Conservation (phyloP, 1,140 invertebrate genomes). For the Trialeurodes vaporariorum region DNA sequence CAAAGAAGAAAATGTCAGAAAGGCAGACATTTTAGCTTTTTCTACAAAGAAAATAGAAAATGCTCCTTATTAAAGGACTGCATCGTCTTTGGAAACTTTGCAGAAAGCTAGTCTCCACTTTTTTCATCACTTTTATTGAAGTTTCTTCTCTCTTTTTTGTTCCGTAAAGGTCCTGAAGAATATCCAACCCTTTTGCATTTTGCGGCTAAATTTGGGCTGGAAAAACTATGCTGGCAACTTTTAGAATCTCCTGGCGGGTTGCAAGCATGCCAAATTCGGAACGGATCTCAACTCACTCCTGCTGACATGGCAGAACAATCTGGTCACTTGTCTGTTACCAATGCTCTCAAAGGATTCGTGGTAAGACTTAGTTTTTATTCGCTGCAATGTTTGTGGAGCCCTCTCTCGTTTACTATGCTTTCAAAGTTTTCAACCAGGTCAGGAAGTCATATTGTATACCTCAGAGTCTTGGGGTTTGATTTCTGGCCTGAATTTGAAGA, state of each 20-base stretch:
- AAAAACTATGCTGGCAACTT: conserved; percentile 65
- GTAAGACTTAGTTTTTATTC: conserved; percentile 37
- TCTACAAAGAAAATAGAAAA: no score
- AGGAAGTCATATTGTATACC: no score
- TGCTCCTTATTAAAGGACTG: neutral
- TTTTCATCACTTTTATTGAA: neutral
- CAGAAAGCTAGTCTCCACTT: neutral
- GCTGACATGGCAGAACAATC: conserved; percentile 64
- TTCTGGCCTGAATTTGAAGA: no score
- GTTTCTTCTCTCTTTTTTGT: neutral
- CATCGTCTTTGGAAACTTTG: conserved; percentile 3
- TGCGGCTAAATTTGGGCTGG: conserved; percentile 70
- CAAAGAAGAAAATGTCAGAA: no score
- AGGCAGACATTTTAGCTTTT: no score
- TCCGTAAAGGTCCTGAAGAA: conserved; percentile 53
- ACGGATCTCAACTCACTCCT: conserved; percentile 62
- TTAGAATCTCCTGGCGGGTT: conserved; percentile 73
- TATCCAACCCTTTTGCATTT: conserved; percentile 80
- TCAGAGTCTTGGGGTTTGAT: no score
- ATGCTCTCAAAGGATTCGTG: conserved; percentile 60
- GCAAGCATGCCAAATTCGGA: conserved; percentile 61
- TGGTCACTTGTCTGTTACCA: conserved; percentile 53
- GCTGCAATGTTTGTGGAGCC: no score
- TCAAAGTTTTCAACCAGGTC: no score
- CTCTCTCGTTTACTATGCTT: no score